Evolutionary conservation across 1,140 invertebrate genomes (phyloP).

Genomic region (Drosophila pallidifrons): DNA sequence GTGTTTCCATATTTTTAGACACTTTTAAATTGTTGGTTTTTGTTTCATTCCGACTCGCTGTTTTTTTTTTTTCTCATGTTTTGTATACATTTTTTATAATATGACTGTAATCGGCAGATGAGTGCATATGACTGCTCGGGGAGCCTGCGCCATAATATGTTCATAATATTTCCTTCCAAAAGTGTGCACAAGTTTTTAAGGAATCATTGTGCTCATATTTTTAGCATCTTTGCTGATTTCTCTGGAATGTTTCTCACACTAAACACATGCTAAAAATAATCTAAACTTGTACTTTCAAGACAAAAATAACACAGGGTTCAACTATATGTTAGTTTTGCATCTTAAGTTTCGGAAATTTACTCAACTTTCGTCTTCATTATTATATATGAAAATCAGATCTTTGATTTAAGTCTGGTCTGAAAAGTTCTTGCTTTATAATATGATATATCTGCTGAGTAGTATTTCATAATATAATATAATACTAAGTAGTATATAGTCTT

Average conservation of each 20-base stretch:
- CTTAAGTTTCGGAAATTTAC: too few relatives aligned
- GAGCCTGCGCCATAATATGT: slow-evolving; percentile 21
- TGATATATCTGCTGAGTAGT: too few relatives aligned
- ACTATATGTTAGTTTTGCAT: too few relatives aligned
- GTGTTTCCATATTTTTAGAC: slow-evolving; percentile 47
- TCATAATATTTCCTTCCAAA: slow-evolving; percentile 13
- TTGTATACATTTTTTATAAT: slow-evolving; percentile 66
- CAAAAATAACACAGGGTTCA: too few relatives aligned
- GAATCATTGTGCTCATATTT: neutral
- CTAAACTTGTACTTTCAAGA: too few relatives aligned
- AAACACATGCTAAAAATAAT: neutral
- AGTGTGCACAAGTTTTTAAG: slow-evolving; percentile 10
- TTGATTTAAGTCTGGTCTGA: too few relatives aligned
- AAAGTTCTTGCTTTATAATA: too few relatives aligned
- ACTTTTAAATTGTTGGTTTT: slow-evolving; percentile 34
- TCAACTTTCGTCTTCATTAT: too few relatives aligned
- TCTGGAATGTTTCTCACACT: neutral
- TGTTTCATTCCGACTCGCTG: neutral
- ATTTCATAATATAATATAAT: too few relatives aligned
- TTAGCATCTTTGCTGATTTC: neutral
- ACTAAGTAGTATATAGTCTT: too few relatives aligned
- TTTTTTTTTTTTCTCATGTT: slow-evolving; percentile 32
- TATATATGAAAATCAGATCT: too few relatives aligned
- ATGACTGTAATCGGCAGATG: slow-evolving; percentile 57
- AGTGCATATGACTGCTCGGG: slow-evolving; percentile 58